phyloP scores from a whole-genome alignment of 1,140 invertebrate species.

The Phenacoccus solenopsis region DNA sequence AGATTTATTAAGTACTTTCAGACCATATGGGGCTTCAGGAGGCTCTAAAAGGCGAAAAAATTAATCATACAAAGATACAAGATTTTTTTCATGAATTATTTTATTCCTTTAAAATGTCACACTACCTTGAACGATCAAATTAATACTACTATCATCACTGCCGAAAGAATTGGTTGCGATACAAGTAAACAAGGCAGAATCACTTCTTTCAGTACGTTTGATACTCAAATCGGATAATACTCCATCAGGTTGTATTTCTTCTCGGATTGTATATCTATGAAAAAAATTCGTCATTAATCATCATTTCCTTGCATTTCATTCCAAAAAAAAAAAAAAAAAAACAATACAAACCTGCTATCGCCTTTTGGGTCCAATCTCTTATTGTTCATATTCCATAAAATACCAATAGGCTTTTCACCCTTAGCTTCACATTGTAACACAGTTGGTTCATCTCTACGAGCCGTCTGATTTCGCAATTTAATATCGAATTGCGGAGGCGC shows the following conservation, averaged over 20 bases:
- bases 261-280: slow-evolving; percentile 74
- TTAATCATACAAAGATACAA: slow-evolving; percentile 12
- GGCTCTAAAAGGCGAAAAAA: slow-evolving; percentile 50
- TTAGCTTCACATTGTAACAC: slow-evolving; percentile 90
- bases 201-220: slow-evolving; percentile 72
- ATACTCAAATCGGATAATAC: slow-evolving; percentile 81
- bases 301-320: no score
- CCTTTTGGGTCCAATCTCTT: slow-evolving; percentile 77
- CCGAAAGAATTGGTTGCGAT: slow-evolving; percentile 90
- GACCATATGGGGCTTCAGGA: slow-evolving; percentile 78
- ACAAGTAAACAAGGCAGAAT: slow-evolving; percentile 88
- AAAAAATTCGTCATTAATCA: no score
- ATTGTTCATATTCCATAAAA: slow-evolving; percentile 91
- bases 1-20: slow-evolving; percentile 83
- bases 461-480: slow-evolving; percentile 79
- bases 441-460: slow-evolving; percentile 75
- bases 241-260: slow-evolving; percentile 74
- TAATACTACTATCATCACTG: slow-evolving; percentile 87
- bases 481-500: slow-evolving; percentile 89
- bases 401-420: slow-evolving; percentile 90
- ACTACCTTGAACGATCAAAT: slow-evolving; percentile 84
- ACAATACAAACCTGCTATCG: slow-evolving; percentile 40
- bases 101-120: neutral
- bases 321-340: neutral
- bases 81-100: slow-evolving; percentile 17